These are phyloP conservation scores for Sebastes elongatus DNA, from an alignment of 2,797 vertebrate genomes.

Conservation along the genomic window DNA sequence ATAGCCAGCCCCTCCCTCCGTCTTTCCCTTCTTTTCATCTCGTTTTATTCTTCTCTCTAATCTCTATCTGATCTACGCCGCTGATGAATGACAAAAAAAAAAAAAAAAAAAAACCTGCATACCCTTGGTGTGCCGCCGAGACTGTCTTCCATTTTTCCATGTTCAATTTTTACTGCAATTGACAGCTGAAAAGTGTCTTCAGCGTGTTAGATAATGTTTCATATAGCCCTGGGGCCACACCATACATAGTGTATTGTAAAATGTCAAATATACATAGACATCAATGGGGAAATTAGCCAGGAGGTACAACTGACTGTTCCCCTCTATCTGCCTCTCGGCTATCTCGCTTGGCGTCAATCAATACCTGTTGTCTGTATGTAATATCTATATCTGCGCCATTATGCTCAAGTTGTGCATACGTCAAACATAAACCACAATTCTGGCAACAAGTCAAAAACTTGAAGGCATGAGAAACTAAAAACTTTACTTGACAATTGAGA, in stretches of 20 bases:
- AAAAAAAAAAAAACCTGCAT: not conserved
- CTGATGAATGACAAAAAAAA: slow-evolving; percentile 48
- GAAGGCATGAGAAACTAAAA: not conserved
- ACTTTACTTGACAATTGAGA: not conserved
- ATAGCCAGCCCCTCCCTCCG: slow-evolving; percentile 51
- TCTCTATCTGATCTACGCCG: slow-evolving; percentile 53
- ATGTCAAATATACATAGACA: slow-evolving; percentile 21
- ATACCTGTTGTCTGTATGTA: not conserved
- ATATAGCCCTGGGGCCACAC: slow-evolving; percentile 11
- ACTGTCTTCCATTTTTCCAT: slow-evolving; percentile 11
- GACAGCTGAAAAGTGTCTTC: slow-evolving; percentile 36
- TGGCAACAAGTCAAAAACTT: not conserved
- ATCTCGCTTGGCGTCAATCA: slow-evolving; percentile 10
- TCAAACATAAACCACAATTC: slow-evolving; percentile 31
- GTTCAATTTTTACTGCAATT: slow-evolving; percentile 11
- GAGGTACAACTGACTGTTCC: not conserved
- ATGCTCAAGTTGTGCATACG: not conserved
- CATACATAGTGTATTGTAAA: slow-evolving; percentile 2
- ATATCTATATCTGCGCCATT: slow-evolving; percentile 4
- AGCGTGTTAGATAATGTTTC: slow-evolving; percentile 6
- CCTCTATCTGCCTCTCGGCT: slow-evolving; percentile 9
- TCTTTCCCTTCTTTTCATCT: slow-evolving; percentile 54
- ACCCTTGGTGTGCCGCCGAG: slow-evolving; percentile 5
- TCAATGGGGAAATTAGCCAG: slow-evolving; percentile 33
- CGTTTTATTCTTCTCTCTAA: slow-evolving; percentile 54